Evolutionary conservation across 64 coral and sea anemone genomes (phyloP), one percentile per base, ranked within the genome.

Genomic region (Montipora sp.): DNA sequence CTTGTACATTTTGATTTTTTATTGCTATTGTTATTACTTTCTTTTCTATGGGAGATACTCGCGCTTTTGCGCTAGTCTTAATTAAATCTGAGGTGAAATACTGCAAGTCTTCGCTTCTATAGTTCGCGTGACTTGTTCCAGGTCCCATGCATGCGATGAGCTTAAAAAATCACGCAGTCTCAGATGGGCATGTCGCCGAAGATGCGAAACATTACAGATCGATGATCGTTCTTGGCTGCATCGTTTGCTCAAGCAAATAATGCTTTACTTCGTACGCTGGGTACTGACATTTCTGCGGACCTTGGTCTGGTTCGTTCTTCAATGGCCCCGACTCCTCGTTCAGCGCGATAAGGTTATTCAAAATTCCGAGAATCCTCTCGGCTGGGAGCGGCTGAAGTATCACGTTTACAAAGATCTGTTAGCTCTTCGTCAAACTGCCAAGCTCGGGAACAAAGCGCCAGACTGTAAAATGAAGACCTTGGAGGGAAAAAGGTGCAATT

Each of bases 371-470:
- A 78, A 78, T 8, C 75, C 75, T 19, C 46, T 78, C 4, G 49
- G 75, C 75, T 78, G 45, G 75, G 44, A 49, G 46, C 75, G 75
- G 0, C 47, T 78, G 47, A 78, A 78, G 47, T 78, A 49, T 50
- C 75, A 78, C 15, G 16, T n/a, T 16, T 78, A 48, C 13, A 78
- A 48, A 61, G 46, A 86, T 11, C 75, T 78, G 15, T 7, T 78
- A 78, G 75, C 47, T 6, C 46, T 78, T 50, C 44, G 15, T 18
- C 57, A 90, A 8, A 73, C 44, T 72, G 89, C 89, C 1, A 69
- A 79, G 19, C 89, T 80, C 14, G 89, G 77, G 2, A 23, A 48
- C 63, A 80, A 68, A 7, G 89, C 89, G 9, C 89, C 89, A 15
- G 23, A 90, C 77, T 77, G 75, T 9, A 19, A 51, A 69, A 7